Percentiles rank a stretch among this genome's conserved stretches.
These are phyloP conservation scores for Perizoma flavofasciatum DNA, from an alignment of 2,888 invertebrate species.

Conservation along the genomic window DNA sequence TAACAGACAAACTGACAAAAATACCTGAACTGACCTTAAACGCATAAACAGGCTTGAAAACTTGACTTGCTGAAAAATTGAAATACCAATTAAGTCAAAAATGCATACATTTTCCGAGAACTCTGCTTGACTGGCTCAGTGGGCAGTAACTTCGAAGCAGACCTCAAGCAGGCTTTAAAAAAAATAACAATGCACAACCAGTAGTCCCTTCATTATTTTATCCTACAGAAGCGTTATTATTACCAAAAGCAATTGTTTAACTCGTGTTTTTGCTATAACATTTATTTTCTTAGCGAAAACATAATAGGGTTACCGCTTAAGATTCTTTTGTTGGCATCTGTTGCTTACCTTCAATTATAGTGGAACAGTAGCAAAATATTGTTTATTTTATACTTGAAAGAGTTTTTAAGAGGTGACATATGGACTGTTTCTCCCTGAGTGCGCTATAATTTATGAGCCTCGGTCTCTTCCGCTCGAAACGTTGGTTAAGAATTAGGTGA, in stretches of 20 bases:
- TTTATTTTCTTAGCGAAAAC: conserved; percentile 69
- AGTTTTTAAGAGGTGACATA: conserved; percentile 75
- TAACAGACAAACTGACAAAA: no score
- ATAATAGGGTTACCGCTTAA: conserved; percentile 72
- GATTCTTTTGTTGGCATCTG: conserved; percentile 70
- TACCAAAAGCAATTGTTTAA: conserved; percentile 62
- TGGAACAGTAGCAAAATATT: conserved; percentile 79
- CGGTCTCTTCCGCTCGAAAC: conserved; percentile 64
- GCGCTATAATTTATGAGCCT: conserved; percentile 69
- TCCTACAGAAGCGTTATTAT: conserved; percentile 67
- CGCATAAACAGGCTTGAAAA: neutral
- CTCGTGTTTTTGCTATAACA: conserved; percentile 63
- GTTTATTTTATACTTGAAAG: conserved; percentile 75
- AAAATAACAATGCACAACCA: conserved; percentile 62
- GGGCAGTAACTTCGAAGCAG: conserved; percentile 60
- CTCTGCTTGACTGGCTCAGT: conserved; percentile 52
- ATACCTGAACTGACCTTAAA: no score
- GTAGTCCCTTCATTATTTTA: conserved; percentile 68
- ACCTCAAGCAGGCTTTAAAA: conserved; percentile 60
- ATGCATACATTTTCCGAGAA: conserved; percentile 35
- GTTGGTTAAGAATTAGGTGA: conserved; percentile 46
- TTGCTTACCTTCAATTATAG: conserved; percentile 64
- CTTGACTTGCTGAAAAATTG: neutral
- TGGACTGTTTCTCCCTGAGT: conserved; percentile 66
- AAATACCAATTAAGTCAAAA: conserved; percentile 43